Evolutionary conservation across 1,140 invertebrate species (phyloP).

Genomic region (Calosoma granatense): DNA sequence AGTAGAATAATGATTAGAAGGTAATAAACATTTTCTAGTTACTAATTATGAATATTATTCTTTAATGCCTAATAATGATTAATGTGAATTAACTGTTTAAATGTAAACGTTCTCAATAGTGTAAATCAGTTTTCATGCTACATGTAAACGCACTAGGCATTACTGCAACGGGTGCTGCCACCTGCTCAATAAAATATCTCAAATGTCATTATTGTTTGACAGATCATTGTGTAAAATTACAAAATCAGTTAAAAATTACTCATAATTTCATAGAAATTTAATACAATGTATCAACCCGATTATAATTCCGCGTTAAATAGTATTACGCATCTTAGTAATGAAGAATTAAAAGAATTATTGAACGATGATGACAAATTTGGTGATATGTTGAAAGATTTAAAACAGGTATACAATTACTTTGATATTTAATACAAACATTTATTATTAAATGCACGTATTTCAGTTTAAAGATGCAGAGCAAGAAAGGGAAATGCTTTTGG

Average conservation of each 20-base stretch:
- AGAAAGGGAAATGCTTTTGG: slow-evolving; percentile 77
- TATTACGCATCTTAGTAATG: slow-evolving; percentile 48
- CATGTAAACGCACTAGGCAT: too few species aligned
- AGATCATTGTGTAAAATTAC: not conserved
- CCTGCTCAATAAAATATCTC: not conserved
- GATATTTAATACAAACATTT: slow-evolving; percentile 10
- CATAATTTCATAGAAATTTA: not conserved
- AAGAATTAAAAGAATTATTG: slow-evolving; percentile 73
- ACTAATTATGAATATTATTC: too few species aligned
- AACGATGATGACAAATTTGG: slow-evolving; percentile 78
- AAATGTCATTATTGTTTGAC: not conserved
- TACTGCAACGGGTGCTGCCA: not conserved
- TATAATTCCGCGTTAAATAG: not conserved
- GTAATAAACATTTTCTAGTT: too few species aligned
- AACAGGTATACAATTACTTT: slow-evolving; percentile 49
- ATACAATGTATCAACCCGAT: slow-evolving; percentile 1
- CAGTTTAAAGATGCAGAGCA: slow-evolving; percentile 67
- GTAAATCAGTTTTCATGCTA: too few species aligned
- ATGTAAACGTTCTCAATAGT: too few species aligned
- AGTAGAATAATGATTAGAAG: too few species aligned
- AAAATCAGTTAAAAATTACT: not conserved
- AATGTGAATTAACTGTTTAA: too few species aligned
- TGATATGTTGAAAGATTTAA: slow-evolving; percentile 61
- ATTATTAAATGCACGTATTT: slow-evolving; percentile 15
- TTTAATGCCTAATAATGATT: too few species aligned